These are phyloP conservation scores for Xestia ashworthii DNA, from an alignment of 2,888 invertebrate genomes.

Conservation along the genomic window DNA sequence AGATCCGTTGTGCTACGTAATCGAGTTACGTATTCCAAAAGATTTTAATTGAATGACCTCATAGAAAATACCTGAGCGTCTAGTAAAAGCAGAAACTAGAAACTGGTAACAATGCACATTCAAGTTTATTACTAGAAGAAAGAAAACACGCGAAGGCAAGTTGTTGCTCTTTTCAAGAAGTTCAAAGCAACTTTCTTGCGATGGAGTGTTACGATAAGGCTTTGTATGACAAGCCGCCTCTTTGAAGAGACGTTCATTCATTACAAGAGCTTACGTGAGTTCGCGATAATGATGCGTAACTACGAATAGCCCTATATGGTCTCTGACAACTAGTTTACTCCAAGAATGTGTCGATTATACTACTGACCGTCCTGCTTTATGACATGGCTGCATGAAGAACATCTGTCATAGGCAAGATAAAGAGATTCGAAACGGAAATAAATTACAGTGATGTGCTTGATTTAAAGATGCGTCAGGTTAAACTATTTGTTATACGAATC, in stretches of 20 bases:
- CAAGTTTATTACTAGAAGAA: conserved; percentile 28
- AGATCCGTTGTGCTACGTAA: conserved; percentile 49
- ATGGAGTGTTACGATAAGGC: conserved; percentile 41
- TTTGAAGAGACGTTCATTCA: conserved; percentile 46
- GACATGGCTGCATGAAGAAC: conserved; percentile 34
- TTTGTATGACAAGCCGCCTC: conserved; percentile 45
- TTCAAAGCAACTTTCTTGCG: conserved; percentile 38
- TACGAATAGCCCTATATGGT: conserved; percentile 39
- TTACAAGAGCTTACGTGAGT: conserved; percentile 40
- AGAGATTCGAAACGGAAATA: conserved; percentile 47
- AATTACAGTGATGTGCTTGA: conserved; percentile 39
- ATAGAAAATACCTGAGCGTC: conserved; percentile 42
- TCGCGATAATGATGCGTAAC: conserved; percentile 50
- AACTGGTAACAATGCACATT: conserved; percentile 21
- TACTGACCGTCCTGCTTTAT: conserved; percentile 44
- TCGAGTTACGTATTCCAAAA: conserved; percentile 50
- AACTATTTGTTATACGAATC: conserved; percentile 30
- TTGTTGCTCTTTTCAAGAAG: conserved; percentile 5
- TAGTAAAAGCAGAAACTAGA: conserved; percentile 22
- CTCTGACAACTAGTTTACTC: conserved; percentile 21
- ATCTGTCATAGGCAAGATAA: conserved; percentile 53
- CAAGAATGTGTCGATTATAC: conserved; percentile 45
- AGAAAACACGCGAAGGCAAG: not conserved
- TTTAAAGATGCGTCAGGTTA: conserved; percentile 24
- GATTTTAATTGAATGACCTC: conserved; percentile 44